Evolutionary conservation across 2,797 vertebrate genomes (phyloP).

Genomic region (Eremophila alpestris): DNA sequence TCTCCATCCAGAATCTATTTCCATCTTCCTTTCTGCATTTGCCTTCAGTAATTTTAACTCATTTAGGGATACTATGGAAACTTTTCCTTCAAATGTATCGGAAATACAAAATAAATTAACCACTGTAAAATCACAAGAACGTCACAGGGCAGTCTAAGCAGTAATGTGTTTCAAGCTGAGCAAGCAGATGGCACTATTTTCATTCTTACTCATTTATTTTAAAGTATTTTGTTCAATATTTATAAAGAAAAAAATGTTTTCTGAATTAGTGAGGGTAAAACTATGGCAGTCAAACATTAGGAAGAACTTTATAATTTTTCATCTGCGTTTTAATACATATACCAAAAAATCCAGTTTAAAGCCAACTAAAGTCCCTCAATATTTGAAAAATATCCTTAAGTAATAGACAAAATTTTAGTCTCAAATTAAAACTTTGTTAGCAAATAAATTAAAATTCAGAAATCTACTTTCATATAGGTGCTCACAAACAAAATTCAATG

Average conservation of each 20-base stretch:
- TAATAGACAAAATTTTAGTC: not conserved
- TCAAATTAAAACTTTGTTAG: not conserved
- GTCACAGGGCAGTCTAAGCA: not conserved
- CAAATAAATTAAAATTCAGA: not conserved
- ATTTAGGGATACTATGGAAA: not conserved
- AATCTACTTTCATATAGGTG: not conserved
- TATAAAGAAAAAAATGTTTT: not conserved
- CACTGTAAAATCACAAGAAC: not conserved
- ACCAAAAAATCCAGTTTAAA: not conserved
- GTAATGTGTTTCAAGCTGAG: not conserved
- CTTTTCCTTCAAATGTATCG: not conserved
- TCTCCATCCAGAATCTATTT: not conserved
- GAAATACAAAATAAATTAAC: conserved; percentile 5
- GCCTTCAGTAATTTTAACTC: not conserved
- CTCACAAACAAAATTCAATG: not conserved
- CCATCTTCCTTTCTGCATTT: not conserved
- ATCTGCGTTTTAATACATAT: not conserved
- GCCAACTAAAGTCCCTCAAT: not conserved
- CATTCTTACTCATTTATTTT: not conserved
- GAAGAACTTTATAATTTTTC: not conserved
- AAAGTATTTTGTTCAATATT: not conserved
- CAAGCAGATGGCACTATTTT: conserved; percentile 42
- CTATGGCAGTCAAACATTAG: not conserved
- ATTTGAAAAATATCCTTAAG: not conserved
- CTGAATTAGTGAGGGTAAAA: not conserved